Conservation (phyloP, 2,113 vertebrate genomes). For the Elachura formosa region DNA sequence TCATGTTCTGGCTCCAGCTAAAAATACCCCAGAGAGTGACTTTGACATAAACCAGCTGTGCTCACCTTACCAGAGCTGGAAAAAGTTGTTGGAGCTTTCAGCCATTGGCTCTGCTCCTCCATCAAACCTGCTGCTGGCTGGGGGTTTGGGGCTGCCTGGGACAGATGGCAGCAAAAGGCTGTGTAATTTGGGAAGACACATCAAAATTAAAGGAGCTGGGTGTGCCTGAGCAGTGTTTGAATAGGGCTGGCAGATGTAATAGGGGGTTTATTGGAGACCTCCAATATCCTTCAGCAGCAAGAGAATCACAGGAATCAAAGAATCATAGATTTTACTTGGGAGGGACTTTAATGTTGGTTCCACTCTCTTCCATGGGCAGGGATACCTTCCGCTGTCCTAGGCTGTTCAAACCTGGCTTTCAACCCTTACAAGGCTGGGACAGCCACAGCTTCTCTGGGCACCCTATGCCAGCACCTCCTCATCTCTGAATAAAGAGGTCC, state of each 20-base stretch:
- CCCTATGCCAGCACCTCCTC: not conserved
- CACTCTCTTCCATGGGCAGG: not conserved
- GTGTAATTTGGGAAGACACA: not conserved
- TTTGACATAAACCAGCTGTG: slow-evolving; percentile 30
- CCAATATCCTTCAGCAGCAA: not conserved
- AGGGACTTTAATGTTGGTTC: not conserved
- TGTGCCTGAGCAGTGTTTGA: not conserved
- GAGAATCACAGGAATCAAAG: not conserved
- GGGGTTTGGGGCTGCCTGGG: not conserved
- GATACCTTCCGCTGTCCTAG: not conserved
- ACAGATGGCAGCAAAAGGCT: not conserved
- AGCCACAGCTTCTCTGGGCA: not conserved
- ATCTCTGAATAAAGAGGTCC: not conserved
- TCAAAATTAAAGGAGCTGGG: not conserved
- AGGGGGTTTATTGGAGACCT: not conserved
- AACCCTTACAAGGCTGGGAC: not conserved
- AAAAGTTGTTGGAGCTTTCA: not conserved
- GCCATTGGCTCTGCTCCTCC: not conserved
- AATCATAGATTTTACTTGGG: not conserved
- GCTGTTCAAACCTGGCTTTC: rapidly evolving
- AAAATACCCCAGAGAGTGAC: slow-evolving; percentile 30
- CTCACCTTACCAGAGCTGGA: slow-evolving; percentile 19
- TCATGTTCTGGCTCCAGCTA: not conserved
- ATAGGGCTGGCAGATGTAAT: not conserved
- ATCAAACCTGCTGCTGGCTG: not conserved